Evolutionary conservation across 1,140 invertebrate species (phyloP), one percentile per base, ranked within the genome.

Genomic region (Musca domestica): DNA sequence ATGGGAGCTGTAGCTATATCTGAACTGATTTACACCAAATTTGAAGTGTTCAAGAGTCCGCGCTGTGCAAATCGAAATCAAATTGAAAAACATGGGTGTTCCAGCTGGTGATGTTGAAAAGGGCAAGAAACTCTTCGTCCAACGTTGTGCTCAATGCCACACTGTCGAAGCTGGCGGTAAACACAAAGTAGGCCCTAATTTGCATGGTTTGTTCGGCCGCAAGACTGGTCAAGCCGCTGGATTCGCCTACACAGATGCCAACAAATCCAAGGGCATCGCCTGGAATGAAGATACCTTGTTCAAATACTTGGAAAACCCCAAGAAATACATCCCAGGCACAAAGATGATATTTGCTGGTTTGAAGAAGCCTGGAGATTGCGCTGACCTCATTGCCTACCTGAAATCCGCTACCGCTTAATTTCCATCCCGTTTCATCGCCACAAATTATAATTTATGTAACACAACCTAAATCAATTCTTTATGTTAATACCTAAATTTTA

Each of bases 291-390:
- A 99, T 99, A 98, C 92, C 99, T 84, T 99, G 1, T 97, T 95
- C 75, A 90, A 91, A 72, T 99, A 99, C 83, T 86, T 99, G 73
- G 94, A n/a, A n/a, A n/a, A n/a, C n/a, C n/a, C n/a, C n/a, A n/a
- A n/a, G n/a, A n/a, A n/a, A n/a, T n/a, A n/a, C 85, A 99, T 99
- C 86, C 98, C 98, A 70, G 98, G 98, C 73, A 98, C 98, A 68
- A 81, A 81, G 70, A 99, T 99, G 98, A 92, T 99, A 74, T 99
- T 99, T 81, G 98, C 98, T 76, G 98, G 98, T 68, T 84, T 99
- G 73, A 99, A 99, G 86, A 99, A 99, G 80, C 88, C 91, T 46
- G 88, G 95, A 71, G 98, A 99, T 76, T 88, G 98, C 71, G 93
- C 86, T 12, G 95, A 99, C 84, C 86, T 99, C 48, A 99, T 99